Evolutionary conservation across 2,113 vertebrate genomes (phyloP).

Genomic region (Solenodon paradoxus): DNA sequence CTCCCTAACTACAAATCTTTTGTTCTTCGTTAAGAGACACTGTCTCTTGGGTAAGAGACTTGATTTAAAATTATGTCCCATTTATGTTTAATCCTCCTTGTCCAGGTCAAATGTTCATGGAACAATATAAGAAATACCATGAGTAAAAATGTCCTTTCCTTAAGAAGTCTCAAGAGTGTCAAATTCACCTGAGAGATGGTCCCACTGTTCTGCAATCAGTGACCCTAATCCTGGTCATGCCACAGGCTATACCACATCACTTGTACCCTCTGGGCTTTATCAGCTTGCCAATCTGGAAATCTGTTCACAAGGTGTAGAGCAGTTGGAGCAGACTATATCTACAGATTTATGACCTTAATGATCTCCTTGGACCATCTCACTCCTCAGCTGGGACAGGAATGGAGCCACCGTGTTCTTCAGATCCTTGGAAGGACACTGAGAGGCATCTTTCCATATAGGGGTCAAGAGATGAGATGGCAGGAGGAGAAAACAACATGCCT

Average conservation of each 20-base stretch:
- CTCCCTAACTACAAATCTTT: neutral
- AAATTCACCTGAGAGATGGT: neutral
- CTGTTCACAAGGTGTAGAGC: neutral
- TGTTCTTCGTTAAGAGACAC: neutral
- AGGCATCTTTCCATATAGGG: neutral
- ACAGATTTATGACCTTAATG: neutral
- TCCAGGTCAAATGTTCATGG: neutral
- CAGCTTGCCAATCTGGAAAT: neutral
- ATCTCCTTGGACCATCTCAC: neutral
- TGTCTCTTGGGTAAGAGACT: neutral
- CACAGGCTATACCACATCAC: too few relatives aligned
- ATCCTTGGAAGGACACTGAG: neutral
- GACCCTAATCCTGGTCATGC: neutral
- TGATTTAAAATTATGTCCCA: too few relatives aligned
- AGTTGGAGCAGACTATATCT: neutral
- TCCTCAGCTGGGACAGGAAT: neutral
- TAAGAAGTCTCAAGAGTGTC: neutral
- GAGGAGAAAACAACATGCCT: neutral
- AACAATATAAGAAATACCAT: too few relatives aligned
- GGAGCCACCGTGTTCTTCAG: rapidly evolving
- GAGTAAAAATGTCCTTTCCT: neutral
- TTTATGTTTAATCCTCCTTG: neutral
- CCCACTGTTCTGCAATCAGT: neutral
- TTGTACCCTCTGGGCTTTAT: neutral
- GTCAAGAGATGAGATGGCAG: neutral